These are phyloP conservation scores for Phengaris alcon DNA, from an alignment of 2,888 invertebrate species.

Conservation along the genomic window DNA sequence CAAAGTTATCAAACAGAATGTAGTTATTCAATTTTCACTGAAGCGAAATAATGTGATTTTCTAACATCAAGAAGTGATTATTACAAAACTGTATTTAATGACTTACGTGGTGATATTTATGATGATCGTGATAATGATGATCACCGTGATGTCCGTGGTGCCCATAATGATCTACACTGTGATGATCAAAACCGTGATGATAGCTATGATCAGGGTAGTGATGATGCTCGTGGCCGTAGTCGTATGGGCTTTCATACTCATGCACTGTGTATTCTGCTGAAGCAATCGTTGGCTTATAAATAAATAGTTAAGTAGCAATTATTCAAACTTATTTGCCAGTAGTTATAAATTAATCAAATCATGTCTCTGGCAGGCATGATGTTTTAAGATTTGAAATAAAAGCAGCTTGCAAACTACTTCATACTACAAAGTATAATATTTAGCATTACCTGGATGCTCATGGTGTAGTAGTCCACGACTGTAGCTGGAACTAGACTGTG, in stretches of 20 bases:
- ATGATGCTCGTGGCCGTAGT: conserved; percentile 52
- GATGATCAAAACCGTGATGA: conserved; percentile 46
- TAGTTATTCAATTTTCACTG: background rate
- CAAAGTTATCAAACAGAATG: too few relatives aligned
- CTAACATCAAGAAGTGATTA: background rate
- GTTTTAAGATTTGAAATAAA: too few relatives aligned
- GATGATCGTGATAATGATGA: conserved; percentile 38
- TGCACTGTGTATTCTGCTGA: conserved; percentile 53
- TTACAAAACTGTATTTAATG: conserved; percentile 43
- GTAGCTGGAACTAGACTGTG: conserved; percentile 57
- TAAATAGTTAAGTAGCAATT: too few relatives aligned
- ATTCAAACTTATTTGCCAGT: too few relatives aligned
- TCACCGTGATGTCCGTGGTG: conserved; percentile 44
- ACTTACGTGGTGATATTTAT: conserved; percentile 40
- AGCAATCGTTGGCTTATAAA: background rate
- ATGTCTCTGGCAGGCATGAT: too few relatives aligned
- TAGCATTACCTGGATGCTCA: conserved; percentile 51
- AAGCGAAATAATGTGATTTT: background rate
- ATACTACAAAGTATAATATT: too few relatives aligned
- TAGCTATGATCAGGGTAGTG: conserved; percentile 46
- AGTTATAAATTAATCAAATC: too few relatives aligned
- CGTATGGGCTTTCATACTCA: conserved; percentile 63
- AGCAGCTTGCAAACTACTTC: too few relatives aligned
- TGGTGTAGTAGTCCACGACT: conserved; percentile 59
- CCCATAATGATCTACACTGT: conserved; percentile 39